phyloP scores from a whole-genome alignment of 2,888 invertebrate genomes.

The Leptinotarsa juncta region DNA sequence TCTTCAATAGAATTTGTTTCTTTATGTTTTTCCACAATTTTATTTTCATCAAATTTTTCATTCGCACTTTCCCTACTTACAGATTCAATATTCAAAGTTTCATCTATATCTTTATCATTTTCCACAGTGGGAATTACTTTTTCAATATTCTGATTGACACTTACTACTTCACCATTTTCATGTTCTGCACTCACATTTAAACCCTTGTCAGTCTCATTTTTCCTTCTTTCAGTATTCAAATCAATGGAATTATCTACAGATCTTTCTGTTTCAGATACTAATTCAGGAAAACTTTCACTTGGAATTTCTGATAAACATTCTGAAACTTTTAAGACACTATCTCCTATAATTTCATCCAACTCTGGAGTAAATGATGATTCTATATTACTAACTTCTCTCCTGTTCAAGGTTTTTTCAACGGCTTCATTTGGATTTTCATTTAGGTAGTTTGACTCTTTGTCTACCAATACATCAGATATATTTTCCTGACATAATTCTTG shows the following conservation, averaged over 20 bases:
- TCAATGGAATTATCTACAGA: conserved; percentile 5
- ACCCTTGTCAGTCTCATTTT: background rate
- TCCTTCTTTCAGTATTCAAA: background rate
- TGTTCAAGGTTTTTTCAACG: background rate
- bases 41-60: conserved; percentile 13
- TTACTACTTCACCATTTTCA: background rate
- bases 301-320: conserved; percentile 38
- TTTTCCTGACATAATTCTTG: conserved; percentile 18
- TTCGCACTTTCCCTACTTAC: background rate
- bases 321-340: conserved; percentile 21
- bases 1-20: conserved; percentile 10
- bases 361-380: conserved; percentile 3
- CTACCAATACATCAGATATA: conserved; percentile 20
- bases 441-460: conserved; percentile 11
- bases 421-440: background rate
- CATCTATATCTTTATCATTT: conserved; percentile 3
- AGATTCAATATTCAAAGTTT: background rate
- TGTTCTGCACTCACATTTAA: background rate
- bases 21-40: background rate
- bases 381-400: background rate
- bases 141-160: conserved; percentile 24
- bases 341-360: background rate
- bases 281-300: conserved; percentile 37
- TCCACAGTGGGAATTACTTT: conserved; percentile 1
- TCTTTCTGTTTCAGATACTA: conserved; percentile 28